A percentile compares a stretch with the other conserved stretches of the same genome.
phyloP scores from a whole-genome alignment of 2,888 invertebrate species.

The Drosophila histrio region DNA sequence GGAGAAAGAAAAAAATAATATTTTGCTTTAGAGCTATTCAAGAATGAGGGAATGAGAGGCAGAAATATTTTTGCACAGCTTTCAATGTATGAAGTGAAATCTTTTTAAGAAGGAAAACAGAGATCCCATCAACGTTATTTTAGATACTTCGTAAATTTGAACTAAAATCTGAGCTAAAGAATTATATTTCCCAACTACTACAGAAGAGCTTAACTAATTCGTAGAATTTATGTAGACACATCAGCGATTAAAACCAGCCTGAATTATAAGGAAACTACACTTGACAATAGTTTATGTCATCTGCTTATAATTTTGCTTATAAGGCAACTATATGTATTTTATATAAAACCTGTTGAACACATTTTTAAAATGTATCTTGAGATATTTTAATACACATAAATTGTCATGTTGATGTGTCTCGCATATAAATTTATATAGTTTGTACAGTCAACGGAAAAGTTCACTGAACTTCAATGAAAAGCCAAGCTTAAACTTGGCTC shows the following conservation, averaged over 20 bases:
- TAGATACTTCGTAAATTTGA: no score
- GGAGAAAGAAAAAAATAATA: conserved; percentile 1
- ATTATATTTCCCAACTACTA: no score
- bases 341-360: conserved; percentile 3
- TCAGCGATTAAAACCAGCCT: neutral
- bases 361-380: neutral
- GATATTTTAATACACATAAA: neutral
- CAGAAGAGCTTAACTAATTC: no score
- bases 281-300: neutral
- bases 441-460: conserved; percentile 11
- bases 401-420: neutral
- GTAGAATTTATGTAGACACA: no score
- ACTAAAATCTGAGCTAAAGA: no score
- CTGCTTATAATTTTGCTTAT: neutral
- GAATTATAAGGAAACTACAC: neutral
- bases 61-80: neutral
- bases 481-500: conserved; percentile 25
- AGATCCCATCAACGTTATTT: no score
- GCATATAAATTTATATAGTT: conserved; percentile 3
- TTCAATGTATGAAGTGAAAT: neutral
- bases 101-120: no score
- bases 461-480: conserved; percentile 16
- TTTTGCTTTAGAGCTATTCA: neutral
- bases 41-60: neutral
- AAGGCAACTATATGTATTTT: neutral